Evolutionary conservation across 2,797 vertebrate species (phyloP).

Genomic region (Miichthys miiuy): DNA sequence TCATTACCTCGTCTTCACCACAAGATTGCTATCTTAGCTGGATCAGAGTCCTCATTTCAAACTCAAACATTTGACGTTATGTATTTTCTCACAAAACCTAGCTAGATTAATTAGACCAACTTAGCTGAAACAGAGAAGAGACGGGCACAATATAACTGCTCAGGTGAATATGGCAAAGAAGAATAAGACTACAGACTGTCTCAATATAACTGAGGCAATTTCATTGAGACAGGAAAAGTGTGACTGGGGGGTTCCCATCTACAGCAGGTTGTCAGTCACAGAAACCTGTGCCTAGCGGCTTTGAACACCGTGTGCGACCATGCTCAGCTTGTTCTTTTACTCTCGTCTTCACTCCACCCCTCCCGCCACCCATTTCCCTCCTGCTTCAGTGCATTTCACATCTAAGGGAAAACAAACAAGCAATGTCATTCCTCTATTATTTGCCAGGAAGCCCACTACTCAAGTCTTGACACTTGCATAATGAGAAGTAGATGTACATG

Average conservation of each 20-base stretch:
- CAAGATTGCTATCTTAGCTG: slow-evolving; percentile 70
- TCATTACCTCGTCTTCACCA: slow-evolving; percentile 77
- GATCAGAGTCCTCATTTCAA: slow-evolving; percentile 70
- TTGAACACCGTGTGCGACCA: slow-evolving; percentile 67
- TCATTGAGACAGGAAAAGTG: slow-evolving; percentile 58
- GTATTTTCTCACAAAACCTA: slow-evolving; percentile 58
- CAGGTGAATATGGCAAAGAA: slow-evolving; percentile 43
- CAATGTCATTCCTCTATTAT: slow-evolving; percentile 76
- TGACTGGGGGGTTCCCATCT: slow-evolving; percentile 68
- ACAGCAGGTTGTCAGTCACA: slow-evolving; percentile 72
- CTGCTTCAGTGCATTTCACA: slow-evolving; percentile 72
- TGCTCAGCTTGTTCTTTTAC: slow-evolving; percentile 67
- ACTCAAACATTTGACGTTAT: slow-evolving; percentile 69
- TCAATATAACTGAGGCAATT: slow-evolving; percentile 65
- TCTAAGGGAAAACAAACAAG: slow-evolving; percentile 77
- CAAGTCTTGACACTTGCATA: slow-evolving; percentile 78
- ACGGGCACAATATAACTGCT: slow-evolving; percentile 35
- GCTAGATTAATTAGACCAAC: slow-evolving; percentile 67
- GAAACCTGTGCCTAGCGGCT: slow-evolving; percentile 66
- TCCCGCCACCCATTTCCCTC: slow-evolving; percentile 46
- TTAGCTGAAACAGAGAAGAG: slow-evolving; percentile 45
- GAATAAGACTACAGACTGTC: slow-evolving; percentile 36
- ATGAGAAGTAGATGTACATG: slow-evolving; percentile 78
- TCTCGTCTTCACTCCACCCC: slow-evolving; percentile 46
- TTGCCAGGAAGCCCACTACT: slow-evolving; percentile 72